These are phyloP conservation scores for Drosophila phalerata DNA, from an alignment of 2,888 invertebrate genomes.

Conservation along the genomic window DNA sequence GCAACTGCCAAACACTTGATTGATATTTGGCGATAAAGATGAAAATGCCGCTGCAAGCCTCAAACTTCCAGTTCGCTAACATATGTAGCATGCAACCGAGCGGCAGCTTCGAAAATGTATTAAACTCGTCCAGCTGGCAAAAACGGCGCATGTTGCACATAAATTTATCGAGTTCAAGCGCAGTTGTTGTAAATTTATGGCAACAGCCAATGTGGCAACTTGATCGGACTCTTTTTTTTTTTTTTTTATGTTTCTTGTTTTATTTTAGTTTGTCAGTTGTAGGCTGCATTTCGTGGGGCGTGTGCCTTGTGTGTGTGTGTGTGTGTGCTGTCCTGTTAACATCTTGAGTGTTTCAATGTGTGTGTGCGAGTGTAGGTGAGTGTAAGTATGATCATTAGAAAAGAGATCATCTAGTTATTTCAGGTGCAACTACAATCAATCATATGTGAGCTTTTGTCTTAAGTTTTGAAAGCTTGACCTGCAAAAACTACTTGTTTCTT, in stretches of 20 bases:
- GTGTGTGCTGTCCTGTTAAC: slow-evolving; percentile 70
- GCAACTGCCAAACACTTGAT: slow-evolving; percentile 61
- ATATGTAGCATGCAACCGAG: slow-evolving; percentile 37
- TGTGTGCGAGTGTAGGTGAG: not conserved
- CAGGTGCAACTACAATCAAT: not conserved
- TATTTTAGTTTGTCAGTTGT: slow-evolving; percentile 11
- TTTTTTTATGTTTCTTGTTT: slow-evolving; percentile 14
- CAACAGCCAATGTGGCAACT: slow-evolving; percentile 54
- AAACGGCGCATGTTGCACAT: slow-evolving; percentile 75
- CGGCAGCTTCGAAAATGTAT: slow-evolving; percentile 49
- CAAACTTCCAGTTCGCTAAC: slow-evolving; percentile 17
- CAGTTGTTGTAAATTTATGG: slow-evolving; percentile 73
- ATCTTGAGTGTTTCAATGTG: slow-evolving; percentile 38
- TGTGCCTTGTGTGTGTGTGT: slow-evolving; percentile 50
- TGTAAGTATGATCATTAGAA: not conserved
- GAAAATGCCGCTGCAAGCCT: slow-evolving; percentile 62
- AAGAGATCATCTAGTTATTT: not conserved
- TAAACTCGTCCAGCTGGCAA: slow-evolving; percentile 64
- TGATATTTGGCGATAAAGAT: slow-evolving; percentile 75
- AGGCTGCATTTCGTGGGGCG: slow-evolving; percentile 56
- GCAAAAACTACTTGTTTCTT: not conserved
- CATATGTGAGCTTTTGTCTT: not conserved
- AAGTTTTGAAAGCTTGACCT: not conserved
- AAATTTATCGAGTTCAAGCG: slow-evolving; percentile 79
- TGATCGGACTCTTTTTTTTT: slow-evolving; percentile 11